phyloP scores from a whole-genome alignment of 1,140 invertebrate genomes.

The Aleiodes sp. region DNA sequence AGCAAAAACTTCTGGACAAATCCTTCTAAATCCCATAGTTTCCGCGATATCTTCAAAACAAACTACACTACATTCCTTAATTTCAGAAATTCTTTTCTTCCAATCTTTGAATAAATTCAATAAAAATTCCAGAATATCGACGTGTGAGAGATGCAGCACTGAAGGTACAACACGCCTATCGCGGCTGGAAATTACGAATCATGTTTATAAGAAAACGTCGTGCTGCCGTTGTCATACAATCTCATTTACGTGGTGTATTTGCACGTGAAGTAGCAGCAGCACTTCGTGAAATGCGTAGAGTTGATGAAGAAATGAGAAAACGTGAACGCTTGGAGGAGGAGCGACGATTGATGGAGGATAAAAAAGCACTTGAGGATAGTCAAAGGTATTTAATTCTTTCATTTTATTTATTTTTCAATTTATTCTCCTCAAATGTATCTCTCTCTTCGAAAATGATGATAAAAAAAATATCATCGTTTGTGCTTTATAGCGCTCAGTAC shows the following conservation, averaged over 20 bases:
- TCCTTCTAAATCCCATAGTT: no score
- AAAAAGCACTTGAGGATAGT: conserved; percentile 63
- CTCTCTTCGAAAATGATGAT: conserved; percentile 63
- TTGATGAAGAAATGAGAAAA: conserved; percentile 90
- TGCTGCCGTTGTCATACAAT: conserved; percentile 90
- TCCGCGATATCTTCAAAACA: no score
- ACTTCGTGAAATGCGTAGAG: conserved; percentile 86
- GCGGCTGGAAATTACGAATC: conserved; percentile 86
- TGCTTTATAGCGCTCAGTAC: conserved; percentile 65
- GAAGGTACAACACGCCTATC: conserved; percentile 86
- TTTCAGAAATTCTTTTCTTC: conserved; percentile 14
- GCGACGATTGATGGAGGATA: conserved; percentile 67
- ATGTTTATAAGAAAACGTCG: conserved; percentile 83
- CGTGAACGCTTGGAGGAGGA: conserved; percentile 79
- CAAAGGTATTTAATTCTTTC: conserved; percentile 64
- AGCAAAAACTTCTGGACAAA: no score
- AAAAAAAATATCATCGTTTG: conserved; percentile 46
- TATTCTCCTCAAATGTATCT: neutral
- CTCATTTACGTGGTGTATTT: conserved; percentile 88
- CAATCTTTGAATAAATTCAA: conserved; percentile 21
- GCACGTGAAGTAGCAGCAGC: conserved; percentile 86
- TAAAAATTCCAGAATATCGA: conserved; percentile 69
- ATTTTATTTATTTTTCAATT: conserved; percentile 27
- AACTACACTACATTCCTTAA: no score
- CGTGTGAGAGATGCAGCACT: conserved; percentile 77